Conservation (phyloP, 2,797 vertebrate species). For the Bovichtus variegatus region DNA sequence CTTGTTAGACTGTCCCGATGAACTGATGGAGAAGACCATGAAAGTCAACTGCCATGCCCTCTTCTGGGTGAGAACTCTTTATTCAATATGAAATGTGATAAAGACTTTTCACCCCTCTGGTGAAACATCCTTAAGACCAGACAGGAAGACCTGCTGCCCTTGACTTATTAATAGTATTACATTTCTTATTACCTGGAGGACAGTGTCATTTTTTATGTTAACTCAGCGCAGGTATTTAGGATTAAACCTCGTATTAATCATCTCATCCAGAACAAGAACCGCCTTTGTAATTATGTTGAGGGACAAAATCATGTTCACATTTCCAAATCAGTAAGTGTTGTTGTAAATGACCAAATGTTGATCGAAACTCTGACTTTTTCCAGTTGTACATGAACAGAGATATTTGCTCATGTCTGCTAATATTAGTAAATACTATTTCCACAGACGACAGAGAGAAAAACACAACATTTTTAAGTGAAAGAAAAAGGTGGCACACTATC, state of each 20-base stretch:
- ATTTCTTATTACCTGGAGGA: not conserved
- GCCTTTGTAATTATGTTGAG: not conserved
- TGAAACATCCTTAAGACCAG: not conserved
- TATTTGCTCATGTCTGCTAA: not conserved
- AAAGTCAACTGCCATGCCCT: slow-evolving; percentile 83
- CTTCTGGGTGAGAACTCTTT: slow-evolving; percentile 78
- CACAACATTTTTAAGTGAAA: too few relatives aligned
- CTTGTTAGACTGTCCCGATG: slow-evolving; percentile 79
- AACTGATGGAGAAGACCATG: slow-evolving; percentile 81
- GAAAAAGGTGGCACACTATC: not conserved
- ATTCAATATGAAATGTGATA: not conserved
- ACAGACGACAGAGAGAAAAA: not conserved
- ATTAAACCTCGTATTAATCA: not conserved
- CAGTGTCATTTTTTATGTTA: not conserved
- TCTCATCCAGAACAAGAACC: not conserved
- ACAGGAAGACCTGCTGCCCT: not conserved
- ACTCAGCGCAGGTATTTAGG: not conserved
- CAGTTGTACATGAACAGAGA: not conserved
- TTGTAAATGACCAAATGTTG: not conserved
- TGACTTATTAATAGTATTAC: not conserved
- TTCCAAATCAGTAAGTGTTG: not conserved
- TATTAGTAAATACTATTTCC: not conserved
- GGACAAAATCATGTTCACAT: not conserved
- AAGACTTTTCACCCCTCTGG: not conserved
- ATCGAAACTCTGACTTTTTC: not conserved